phyloP scores from a whole-genome alignment of 1,140 invertebrate genomes.

The Anadara kagoshimensis region DNA sequence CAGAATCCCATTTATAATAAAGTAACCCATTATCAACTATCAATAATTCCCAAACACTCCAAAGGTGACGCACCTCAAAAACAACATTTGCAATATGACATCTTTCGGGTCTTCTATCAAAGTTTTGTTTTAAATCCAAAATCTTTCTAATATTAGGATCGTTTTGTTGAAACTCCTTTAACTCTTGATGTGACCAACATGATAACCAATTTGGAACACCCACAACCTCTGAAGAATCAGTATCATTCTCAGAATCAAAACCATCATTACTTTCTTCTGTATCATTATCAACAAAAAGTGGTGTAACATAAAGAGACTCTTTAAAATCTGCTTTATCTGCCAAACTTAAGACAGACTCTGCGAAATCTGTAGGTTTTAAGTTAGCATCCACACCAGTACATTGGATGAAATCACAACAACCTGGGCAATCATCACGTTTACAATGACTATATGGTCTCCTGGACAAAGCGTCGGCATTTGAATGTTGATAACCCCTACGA shows the following conservation, averaged over 20 bases:
- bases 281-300: too few species aligned
- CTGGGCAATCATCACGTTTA: neutral
- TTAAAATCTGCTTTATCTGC: too few species aligned
- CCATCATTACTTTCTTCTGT: neutral
- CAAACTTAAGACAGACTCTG: too few species aligned
- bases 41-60: neutral
- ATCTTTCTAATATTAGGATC: slow-evolving; percentile 2
- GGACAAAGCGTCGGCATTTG: slow-evolving; percentile 12
- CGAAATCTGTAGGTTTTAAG: too few species aligned
- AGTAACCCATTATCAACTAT: neutral
- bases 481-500: slow-evolving; percentile 1
- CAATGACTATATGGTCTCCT: neutral
- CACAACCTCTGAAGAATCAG: neutral
- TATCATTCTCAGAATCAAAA: slow-evolving; percentile 1
- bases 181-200: neutral
- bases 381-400: neutral
- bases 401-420: neutral
- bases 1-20: neutral
- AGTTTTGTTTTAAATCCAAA: neutral
- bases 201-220: slow-evolving; percentile 2
- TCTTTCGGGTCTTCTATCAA: neutral
- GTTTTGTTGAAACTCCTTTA: neutral
- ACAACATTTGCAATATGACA: neutral
- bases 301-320: too few species aligned
- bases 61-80: neutral